Evolutionary conservation across 1,140 invertebrate species (phyloP), one percentile per base, ranked within the genome.

Genomic region (Leptoteleia sp.): DNA sequence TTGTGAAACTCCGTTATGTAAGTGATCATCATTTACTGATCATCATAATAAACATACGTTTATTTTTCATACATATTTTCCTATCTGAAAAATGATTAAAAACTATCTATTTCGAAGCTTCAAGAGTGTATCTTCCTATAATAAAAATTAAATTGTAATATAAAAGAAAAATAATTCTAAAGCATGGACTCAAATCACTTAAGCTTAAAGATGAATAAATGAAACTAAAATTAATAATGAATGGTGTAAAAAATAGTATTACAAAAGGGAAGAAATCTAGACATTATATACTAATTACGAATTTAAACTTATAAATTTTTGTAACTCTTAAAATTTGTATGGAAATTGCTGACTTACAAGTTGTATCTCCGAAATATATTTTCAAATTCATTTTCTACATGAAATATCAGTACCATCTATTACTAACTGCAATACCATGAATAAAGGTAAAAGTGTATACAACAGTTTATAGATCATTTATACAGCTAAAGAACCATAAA

Each of bases 351-450:
- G 8, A 8, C 8, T 29, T 29, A 29, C n/a, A n/a, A n/a, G n/a
- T n/a, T 25, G 22, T 6, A 25, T 7, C 6, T 0, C 11, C 12
- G 31, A 33, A 45, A 45, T 5, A 15, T 27, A 45, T 45, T 27
- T 45, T 13, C 42, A 27, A 13, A 13, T 22, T 45, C 42, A 45
- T 45, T 45, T 45, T 13, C 42, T 45, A 45, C 19, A 13, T 45
- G 5, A 45, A 17, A 22, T 7, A 29, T 4, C 12, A n/a, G n/a
- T n/a, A n/a, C n/a, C n/a, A n/a, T 45, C 42, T 45, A 45, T 25
- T 25, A 25, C n/a, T n/a, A n/a, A n/a, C 16, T 22, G 22, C 5
- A n/a, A 22, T 29, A 29, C 40, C 40, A 11, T 43, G n/a, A 45
- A 27, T 45, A 1, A 45, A 45, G 15, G 12, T 45, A 4, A 45